A percentile compares a stretch with the other conserved stretches of the same genome.
These are phyloP conservation scores for Nibea coibor DNA, from an alignment of 2,113 vertebrate genomes.

Conservation along the genomic window DNA sequence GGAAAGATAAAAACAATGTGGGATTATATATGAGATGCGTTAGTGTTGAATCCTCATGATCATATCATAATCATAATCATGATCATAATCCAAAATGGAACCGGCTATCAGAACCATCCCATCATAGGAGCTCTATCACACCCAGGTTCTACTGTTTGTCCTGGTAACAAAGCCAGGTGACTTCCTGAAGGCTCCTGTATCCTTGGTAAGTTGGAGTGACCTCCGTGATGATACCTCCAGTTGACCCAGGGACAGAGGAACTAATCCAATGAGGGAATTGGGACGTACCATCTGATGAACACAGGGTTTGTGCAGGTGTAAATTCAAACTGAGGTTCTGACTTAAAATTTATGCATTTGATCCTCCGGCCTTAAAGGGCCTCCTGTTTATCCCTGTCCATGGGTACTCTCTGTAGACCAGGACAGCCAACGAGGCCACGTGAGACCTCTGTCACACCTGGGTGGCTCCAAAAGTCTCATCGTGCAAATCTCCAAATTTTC, in stretches of 20 bases:
- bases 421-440: not conserved
- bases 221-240: too few species aligned
- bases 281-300: slow-evolving; percentile 5
- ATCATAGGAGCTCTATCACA: too few species aligned
- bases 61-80: too few species aligned
- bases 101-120: too few species aligned
- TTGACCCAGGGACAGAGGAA: not conserved
- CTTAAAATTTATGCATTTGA: slow-evolving; percentile 24
- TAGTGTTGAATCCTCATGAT: too few species aligned
- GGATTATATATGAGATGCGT: too few species aligned
- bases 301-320: slow-evolving; percentile 13
- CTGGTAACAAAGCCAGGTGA: too few species aligned
- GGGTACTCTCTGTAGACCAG: not conserved
- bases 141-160: too few species aligned
- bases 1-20: too few species aligned
- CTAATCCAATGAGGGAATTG: not conserved
- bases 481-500: slow-evolving; percentile 19
- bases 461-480: not conserved
- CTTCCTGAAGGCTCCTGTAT: too few species aligned
- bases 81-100: too few species aligned
- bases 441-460: not conserved
- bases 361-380: slow-evolving; percentile 13
- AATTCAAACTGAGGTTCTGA: not conserved
- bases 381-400: not conserved
- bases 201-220: too few species aligned